Evolutionary conservation across 2,797 vertebrate species (phyloP).

Genomic region (Sarcoramphus papa): DNA sequence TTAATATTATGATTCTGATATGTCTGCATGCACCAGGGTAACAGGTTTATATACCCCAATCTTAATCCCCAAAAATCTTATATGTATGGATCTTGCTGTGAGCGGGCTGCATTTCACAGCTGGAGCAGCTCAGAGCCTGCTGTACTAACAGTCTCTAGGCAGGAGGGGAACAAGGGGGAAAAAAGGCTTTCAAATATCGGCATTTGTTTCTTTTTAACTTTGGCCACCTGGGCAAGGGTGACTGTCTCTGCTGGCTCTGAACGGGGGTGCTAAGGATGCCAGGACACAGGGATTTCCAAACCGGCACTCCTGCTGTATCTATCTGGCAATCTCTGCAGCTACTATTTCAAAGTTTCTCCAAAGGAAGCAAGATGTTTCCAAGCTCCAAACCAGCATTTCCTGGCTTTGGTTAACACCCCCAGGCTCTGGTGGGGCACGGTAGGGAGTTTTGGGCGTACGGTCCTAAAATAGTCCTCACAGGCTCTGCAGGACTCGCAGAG

Average conservation of each 20-base stretch:
- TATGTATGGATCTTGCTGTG: not conserved
- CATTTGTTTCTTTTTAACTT: not conserved
- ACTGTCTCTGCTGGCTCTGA: not conserved
- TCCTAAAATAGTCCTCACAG: fast-evolving
- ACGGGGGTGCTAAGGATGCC: not conserved
- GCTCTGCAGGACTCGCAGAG: not conserved
- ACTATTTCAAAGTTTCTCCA: not conserved
- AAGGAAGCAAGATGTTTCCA: not conserved
- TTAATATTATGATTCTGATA: not conserved
- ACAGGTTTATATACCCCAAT: not conserved
- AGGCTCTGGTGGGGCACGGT: not conserved
- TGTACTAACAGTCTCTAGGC: not conserved
- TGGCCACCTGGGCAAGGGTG: not conserved
- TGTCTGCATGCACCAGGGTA: not conserved
- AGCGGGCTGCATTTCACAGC: not conserved
- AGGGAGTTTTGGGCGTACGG: fast-evolving
- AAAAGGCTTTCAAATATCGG: not conserved
- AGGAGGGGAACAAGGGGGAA: not conserved
- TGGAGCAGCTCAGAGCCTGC: not conserved
- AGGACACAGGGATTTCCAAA: not conserved
- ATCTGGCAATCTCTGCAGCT: not conserved
- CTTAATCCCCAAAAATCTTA: not conserved
- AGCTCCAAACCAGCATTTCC: not conserved
- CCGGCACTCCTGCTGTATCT: not conserved
- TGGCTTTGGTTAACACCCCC: not conserved